Evolutionary conservation across 2,888 invertebrate genomes (phyloP), one percentile per base, ranked within the genome.

Genomic region (Drosophila sordidula): DNA sequence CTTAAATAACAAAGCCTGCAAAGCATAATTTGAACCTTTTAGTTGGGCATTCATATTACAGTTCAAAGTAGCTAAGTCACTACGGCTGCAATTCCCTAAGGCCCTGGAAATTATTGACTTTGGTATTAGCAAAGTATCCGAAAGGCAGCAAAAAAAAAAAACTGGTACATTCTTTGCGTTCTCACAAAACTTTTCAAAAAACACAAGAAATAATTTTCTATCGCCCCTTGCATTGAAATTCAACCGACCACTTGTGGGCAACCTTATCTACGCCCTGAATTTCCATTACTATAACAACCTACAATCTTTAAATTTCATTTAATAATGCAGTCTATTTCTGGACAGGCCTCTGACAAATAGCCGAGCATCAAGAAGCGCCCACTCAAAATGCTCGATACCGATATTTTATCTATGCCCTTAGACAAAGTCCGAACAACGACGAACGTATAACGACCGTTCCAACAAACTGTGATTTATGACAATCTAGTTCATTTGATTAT

Each of bases 401-500:
- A 69, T 64, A 65, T 78, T 67, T 80, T 83, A 80, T 86, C 76
- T 68, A 46, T 68, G 74, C 59, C 68, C 65, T 70, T 65, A 58
- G 62, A 67, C 67, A 65, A 68, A 73, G 52, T 22, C 65, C 62
- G 45, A 68, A 59, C 56, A 44, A 18, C 61, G 57, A 58, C 54
- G 67, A 71, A 22, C 64, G 59, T 69, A 67, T 67, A 71, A 76
- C 73, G 75, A 71, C 62, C 38, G 74, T 70, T 50, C 55, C 61
- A 80, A 56, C 79, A 72, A 81, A 79, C 87, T 87, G 79, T 83
- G 83, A 83, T 83, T 83, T 83, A 83, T 87, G 84, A 79, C 84
- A 87, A 79, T 69, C 77, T 66, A 83, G 85, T 86, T 83, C 81
- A 86, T 83, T 83, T 83, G 83, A 83, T 83, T 86, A 86, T 83